phyloP scores from a whole-genome alignment of 2,797 vertebrate species.

The Furcifer pardalis region DNA sequence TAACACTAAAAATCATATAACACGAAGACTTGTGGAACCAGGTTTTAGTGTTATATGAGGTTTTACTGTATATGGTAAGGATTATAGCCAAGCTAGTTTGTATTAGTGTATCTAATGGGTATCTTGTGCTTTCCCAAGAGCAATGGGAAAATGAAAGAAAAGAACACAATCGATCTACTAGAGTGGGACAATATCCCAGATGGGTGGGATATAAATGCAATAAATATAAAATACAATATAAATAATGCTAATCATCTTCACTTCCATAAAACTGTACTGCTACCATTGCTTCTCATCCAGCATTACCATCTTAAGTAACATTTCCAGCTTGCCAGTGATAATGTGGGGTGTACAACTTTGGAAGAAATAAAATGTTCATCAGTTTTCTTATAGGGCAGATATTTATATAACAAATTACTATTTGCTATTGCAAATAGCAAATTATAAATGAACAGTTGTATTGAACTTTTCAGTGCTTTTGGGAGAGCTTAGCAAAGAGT shows the following conservation, averaged over 20 bases:
- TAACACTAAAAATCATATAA: too few species aligned
- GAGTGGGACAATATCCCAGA: too few species aligned
- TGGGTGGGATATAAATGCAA: too few species aligned
- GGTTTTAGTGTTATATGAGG: too few species aligned
- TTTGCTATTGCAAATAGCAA: not conserved
- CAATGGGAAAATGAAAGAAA: not conserved
- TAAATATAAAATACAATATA: too few species aligned
- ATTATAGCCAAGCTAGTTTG: not conserved
- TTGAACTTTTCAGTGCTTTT: not conserved
- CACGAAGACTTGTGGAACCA: too few species aligned
- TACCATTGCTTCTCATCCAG: not conserved
- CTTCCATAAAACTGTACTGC: not conserved
- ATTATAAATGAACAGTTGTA: not conserved
- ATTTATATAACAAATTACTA: not conserved
- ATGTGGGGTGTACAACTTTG: not conserved
- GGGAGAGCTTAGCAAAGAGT: not conserved
- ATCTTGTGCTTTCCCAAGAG: not conserved
- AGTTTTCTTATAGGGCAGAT: not conserved
- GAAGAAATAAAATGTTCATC: not conserved
- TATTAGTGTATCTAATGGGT: not conserved
- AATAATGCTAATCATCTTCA: too few species aligned
- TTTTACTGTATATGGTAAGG: not conserved
- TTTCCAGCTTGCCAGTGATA: too few species aligned
- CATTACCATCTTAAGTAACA: not conserved
- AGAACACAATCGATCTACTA: not conserved